A percentile compares a stretch with the other conserved stretches of the same genome.
phyloP scores from a whole-genome alignment of 2,797 vertebrate species.

The Poecile montanus region DNA sequence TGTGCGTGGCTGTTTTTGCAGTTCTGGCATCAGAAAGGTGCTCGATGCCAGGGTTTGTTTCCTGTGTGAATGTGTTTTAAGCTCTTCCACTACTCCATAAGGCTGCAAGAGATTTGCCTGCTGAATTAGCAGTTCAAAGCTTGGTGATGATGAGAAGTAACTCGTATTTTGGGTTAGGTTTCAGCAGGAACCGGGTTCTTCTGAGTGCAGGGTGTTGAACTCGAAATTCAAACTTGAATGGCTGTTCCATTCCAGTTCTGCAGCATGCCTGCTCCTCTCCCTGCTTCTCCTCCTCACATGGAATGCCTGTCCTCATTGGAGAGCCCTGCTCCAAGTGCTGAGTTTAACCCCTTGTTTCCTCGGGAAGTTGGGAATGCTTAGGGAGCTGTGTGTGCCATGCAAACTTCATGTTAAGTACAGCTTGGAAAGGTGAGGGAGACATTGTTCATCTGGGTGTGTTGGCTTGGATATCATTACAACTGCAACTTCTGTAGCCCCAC shows the following conservation, averaged over 20 bases:
- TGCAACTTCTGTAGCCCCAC: conserved; percentile 60
- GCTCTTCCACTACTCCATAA: background rate
- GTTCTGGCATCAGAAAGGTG: background rate
- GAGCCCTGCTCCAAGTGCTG: background rate
- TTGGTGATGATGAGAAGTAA: background rate
- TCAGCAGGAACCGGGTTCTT: background rate
- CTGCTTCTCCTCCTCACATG: background rate
- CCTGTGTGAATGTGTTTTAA: background rate
- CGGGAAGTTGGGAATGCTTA: background rate
- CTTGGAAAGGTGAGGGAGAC: conserved; percentile 38
- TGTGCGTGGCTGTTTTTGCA: background rate
- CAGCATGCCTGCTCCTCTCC: background rate
- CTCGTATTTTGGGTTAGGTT: background rate
- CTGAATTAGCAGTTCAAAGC: conserved; percentile 9
- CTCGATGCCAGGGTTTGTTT: background rate
- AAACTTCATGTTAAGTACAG: background rate
- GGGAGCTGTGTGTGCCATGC: background rate
- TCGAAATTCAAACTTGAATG: background rate
- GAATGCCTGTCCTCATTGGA: background rate
- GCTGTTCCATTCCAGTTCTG: background rate
- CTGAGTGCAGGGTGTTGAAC: background rate
- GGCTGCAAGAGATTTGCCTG: background rate
- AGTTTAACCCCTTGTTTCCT: background rate
- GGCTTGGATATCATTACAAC: conserved; percentile 66
- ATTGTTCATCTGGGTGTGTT: conserved; percentile 73